phyloP scores from a whole-genome alignment of 1,140 invertebrate genomes.

The Drosophila seguyi region DNA sequence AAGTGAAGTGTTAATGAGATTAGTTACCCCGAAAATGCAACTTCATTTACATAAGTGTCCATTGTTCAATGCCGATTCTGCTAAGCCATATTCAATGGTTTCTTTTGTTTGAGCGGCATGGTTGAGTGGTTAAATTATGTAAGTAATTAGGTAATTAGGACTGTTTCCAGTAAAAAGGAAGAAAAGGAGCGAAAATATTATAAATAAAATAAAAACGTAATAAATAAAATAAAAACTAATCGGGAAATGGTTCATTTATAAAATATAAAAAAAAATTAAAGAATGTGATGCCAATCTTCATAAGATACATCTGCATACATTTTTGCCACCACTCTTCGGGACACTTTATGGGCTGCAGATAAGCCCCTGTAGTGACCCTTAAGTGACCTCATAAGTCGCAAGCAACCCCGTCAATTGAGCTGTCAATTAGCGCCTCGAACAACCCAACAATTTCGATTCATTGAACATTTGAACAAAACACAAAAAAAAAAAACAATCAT shows the following conservation, averaged over 20 bases:
- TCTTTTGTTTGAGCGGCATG: slow-evolving; percentile 1
- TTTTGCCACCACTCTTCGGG: background rate
- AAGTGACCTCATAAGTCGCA: slow-evolving; percentile 49
- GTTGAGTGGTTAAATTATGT: background rate
- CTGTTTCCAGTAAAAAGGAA: no score
- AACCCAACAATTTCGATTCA: slow-evolving; percentile 46
- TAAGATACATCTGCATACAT: background rate
- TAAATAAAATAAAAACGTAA: no score
- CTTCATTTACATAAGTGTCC: slow-evolving; percentile 17
- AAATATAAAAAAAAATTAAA: background rate
- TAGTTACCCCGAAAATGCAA: slow-evolving; percentile 15
- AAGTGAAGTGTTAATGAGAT: slow-evolving; percentile 46
- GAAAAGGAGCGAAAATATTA: no score
- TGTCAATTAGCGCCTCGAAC: slow-evolving; percentile 50
- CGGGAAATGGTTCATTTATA: no score
- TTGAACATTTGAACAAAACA: slow-evolving; percentile 24
- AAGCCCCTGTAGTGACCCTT: slow-evolving; percentile 41
- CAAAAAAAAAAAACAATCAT: slow-evolving; percentile 26
- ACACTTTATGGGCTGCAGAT: slow-evolving; percentile 18
- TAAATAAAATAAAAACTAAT: no score
- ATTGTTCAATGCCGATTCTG: slow-evolving; percentile 14
- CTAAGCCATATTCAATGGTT: background rate
- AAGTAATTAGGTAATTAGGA: no score
- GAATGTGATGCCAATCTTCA: background rate
- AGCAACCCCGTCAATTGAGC: slow-evolving; percentile 37